Conservation (phyloP, 2,797 vertebrate species). For the Gymnodraco acuticeps region DNA sequence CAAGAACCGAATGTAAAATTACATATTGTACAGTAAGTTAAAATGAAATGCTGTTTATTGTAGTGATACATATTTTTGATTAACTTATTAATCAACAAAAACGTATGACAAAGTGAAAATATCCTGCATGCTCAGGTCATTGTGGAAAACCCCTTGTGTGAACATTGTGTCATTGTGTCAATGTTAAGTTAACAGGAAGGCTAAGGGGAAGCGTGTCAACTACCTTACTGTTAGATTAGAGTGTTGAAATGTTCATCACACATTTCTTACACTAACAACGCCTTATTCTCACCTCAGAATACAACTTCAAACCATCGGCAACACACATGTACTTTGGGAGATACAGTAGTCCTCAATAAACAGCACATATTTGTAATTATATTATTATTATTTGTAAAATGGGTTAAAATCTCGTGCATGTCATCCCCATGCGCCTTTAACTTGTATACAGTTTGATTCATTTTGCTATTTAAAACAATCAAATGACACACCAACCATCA, state of each 20-base stretch:
- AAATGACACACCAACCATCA: background rate
- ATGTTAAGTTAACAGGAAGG: conserved; percentile 12
- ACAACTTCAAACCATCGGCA: background rate
- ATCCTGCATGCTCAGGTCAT: background rate
- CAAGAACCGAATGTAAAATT: too few species aligned
- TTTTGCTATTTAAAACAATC: background rate
- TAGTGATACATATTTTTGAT: too few species aligned
- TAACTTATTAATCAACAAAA: background rate
- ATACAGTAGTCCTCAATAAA: background rate
- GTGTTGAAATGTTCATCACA: background rate
- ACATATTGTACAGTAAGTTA: too few species aligned
- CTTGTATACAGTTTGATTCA: background rate
- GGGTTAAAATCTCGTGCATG: too few species aligned
- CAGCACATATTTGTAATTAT: background rate
- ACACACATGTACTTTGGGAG: background rate
- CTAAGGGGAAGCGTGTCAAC: conserved; percentile 4
- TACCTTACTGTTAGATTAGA: background rate
- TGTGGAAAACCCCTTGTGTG: background rate
- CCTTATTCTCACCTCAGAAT: background rate
- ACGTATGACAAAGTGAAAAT: background rate
- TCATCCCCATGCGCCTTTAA: background rate
- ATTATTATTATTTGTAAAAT: too few species aligned
- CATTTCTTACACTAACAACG: background rate
- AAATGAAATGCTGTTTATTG: too few species aligned
- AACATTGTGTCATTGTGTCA: background rate